These are phyloP conservation scores for Onychomys torridus DNA, from an alignment of 2,797 vertebrate genomes.

Conservation along the genomic window DNA sequence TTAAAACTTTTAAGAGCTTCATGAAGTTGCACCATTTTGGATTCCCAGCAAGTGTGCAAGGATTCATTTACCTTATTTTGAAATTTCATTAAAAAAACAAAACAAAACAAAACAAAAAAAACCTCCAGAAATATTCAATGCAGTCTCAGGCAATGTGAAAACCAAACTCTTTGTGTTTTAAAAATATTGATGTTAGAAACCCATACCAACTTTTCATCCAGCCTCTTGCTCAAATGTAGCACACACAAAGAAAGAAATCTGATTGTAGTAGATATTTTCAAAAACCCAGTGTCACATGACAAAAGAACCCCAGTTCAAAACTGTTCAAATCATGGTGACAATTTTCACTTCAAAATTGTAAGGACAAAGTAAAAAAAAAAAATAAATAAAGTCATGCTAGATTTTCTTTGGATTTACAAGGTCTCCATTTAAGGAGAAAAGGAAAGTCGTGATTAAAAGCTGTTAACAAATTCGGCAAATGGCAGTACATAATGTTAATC, in stretches of 20 bases:
- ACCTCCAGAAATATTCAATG: background rate
- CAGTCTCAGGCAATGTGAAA: background rate
- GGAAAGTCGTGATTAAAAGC: conserved; percentile 62
- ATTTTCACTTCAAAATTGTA: conserved; percentile 66
- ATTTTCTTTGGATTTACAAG: conserved; percentile 60
- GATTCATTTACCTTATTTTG: background rate
- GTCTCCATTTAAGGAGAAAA: conserved; percentile 43
- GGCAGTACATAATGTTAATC: conserved; percentile 45
- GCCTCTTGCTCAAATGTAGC: background rate
- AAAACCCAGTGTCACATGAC: background rate
- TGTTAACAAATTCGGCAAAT: conserved; percentile 51
- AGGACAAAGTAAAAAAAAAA: background rate
- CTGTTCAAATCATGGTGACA: background rate
- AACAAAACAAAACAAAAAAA: no score
- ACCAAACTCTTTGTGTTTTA: background rate
- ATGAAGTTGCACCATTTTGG: background rate
- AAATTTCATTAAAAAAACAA: background rate
- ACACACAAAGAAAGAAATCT: background rate
- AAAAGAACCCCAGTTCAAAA: conserved; percentile 15
- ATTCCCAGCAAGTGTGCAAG: background rate
- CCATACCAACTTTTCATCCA: background rate
- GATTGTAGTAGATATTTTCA: background rate
- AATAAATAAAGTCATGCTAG: background rate
- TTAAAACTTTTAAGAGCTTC: background rate
- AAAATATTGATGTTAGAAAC: conserved; percentile 13